Evolutionary conservation across 2,113 vertebrate species (phyloP).

Genomic region (Psettodes erumei): DNA sequence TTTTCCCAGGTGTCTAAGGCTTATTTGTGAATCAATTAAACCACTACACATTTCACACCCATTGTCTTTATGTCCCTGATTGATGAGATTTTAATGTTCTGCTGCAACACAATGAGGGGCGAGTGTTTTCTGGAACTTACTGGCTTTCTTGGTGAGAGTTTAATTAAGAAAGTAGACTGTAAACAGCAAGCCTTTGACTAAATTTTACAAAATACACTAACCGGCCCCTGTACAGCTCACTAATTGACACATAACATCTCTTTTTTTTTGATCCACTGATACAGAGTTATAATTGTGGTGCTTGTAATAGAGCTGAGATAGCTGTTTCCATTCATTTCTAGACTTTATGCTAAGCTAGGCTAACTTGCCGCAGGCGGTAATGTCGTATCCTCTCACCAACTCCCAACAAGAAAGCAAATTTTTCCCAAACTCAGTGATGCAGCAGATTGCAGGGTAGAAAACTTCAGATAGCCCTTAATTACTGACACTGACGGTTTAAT

Average conservation of each 20-base stretch:
- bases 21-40: constrained; percentile 14
- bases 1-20: neutral
- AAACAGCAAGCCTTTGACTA: no score
- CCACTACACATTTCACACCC: neutral
- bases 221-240: no score
- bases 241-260: no score
- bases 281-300: no score
- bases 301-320: neutral
- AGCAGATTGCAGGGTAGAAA: constrained; percentile 11
- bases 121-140: no score
- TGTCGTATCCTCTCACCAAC: neutral
- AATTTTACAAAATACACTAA: no score
- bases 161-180: no score
- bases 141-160: no score
- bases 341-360: neutral
- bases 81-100: neutral
- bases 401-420: neutral
- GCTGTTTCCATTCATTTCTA: neutral
- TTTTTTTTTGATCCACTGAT: no score
- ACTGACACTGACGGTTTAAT: constrained; percentile 25
- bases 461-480: constrained; percentile 29
- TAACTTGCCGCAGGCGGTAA: neutral
- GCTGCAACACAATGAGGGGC: neutral
- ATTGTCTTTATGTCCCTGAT: neutral
- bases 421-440: constrained; percentile 2